phyloP scores from a whole-genome alignment of 2,888 invertebrate genomes.

The Busseola fusca region DNA sequence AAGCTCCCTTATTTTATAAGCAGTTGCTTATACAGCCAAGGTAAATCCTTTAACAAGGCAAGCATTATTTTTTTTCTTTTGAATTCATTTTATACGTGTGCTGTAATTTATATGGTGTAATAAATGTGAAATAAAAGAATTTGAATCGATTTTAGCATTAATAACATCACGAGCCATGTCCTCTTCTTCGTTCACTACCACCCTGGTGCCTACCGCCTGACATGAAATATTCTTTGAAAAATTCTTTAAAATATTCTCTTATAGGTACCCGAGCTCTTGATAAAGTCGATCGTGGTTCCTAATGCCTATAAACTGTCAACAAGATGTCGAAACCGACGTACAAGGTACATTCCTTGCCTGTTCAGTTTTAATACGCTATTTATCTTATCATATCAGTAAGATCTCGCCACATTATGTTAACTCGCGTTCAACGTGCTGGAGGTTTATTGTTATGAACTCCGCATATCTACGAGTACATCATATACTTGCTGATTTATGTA shows the following conservation, averaged over 20 bases:
- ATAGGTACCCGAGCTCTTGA: background rate
- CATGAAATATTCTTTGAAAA: background rate
- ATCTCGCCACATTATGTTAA: slow-evolving; percentile 34
- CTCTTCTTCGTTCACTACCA: background rate
- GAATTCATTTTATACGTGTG: too few relatives aligned
- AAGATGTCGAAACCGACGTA: slow-evolving; percentile 5
- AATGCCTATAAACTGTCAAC: background rate
- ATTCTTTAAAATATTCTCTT: too few relatives aligned
- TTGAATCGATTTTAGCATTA: slow-evolving; percentile 1
- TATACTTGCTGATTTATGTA: slow-evolving; percentile 34
- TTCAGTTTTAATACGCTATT: slow-evolving; percentile 8
- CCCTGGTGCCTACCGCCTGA: background rate
- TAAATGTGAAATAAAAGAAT: too few relatives aligned
- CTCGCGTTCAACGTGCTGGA: slow-evolving; percentile 23
- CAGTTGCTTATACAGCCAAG: slow-evolving; percentile 34
- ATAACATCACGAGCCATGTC: slow-evolving; percentile 8
- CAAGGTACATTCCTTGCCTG: background rate
- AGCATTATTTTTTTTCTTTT: slow-evolving; percentile 5
- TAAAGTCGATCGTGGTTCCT: background rate
- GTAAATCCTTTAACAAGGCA: slow-evolving; percentile 32
- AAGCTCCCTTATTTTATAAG: slow-evolving; percentile 48
- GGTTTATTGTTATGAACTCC: slow-evolving; percentile 45
- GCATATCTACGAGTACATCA: slow-evolving; percentile 25
- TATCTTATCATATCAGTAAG: slow-evolving; percentile 40
- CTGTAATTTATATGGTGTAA: too few relatives aligned